A percentile compares a stretch with the other conserved stretches of the same genome.
Evolutionary conservation across 2,797 vertebrate genomes (phyloP).

Genomic region (Amazonetta brasiliensis): DNA sequence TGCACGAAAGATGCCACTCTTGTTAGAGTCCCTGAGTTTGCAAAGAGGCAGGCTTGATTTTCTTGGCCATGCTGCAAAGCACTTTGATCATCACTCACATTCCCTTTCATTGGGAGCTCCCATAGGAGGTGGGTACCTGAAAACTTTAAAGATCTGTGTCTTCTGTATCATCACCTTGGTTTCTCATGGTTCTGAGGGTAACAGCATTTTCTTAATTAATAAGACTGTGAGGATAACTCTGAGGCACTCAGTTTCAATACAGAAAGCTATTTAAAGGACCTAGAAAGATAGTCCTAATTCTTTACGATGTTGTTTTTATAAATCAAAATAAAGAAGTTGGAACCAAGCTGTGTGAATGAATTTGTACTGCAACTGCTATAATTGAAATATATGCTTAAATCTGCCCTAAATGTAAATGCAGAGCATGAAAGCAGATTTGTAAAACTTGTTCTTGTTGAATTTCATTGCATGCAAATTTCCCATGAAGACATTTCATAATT

Average conservation of each 20-base stretch:
- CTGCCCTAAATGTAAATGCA: neutral
- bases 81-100: neutral
- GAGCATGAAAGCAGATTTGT: neutral
- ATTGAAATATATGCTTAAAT: neutral
- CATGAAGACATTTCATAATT: neutral
- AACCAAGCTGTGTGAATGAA: neutral
- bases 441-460: neutral
- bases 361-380: neutral
- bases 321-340: neutral
- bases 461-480: neutral
- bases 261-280: slow-evolving; percentile 9
- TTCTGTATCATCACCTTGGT: neutral
- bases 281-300: neutral
- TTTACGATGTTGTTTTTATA: neutral
- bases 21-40: neutral
- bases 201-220: neutral
- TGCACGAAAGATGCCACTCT: neutral
- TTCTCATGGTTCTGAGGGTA: neutral
- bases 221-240: neutral
- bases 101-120: neutral
- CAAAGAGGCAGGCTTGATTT: neutral
- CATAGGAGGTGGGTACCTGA: neutral
- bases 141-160: neutral
- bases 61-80: neutral
- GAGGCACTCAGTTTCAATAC: neutral